Evolutionary conservation across 2,113 vertebrate species (phyloP), one percentile per base, ranked within the genome.

Genomic region (Pitta sordida): DNA sequence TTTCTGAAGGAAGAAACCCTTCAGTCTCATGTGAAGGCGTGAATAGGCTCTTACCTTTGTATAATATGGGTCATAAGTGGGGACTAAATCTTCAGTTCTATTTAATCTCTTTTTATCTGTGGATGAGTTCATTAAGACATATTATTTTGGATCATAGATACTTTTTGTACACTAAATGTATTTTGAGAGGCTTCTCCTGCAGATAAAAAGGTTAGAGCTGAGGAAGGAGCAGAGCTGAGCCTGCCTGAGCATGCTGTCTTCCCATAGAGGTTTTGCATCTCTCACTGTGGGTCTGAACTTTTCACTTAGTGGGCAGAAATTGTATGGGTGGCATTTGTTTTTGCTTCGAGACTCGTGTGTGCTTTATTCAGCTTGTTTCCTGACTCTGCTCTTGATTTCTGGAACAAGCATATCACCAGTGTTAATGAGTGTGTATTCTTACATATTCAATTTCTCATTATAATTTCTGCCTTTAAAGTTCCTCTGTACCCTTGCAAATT

Each of bases 121-220:
- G 18, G 37, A 30, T 13, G 34, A 52, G 19, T 43, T 80, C 13
- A 29, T 16, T 51, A n/a, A 39, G 34, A 26, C 8, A 2, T 34
- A 9, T 64, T 2, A 17, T 39, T 77, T 71, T 70, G 69, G 11
- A 29, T 73, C 15, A 13, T 34, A 34, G 53, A 15, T 36, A 9
- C 29, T 43, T 63, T 20, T 74, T 16, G 12, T n/a, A 43, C 13
- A 8, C 3, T 49, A 39, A n/a, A 19, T 0, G 1, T 4, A 3
- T 41, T 43, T 78, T 46, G 26, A 71, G 75, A 71, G 51, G 18
- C 11, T 13, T 73, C 3, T 76, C 0, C 1, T 37, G 26, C 21
- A 63, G 26, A 30, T 67, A 15, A 2, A 9, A 20, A 74, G 15
- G 56, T 3, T 11, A 69, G 23, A 73, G n/a, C 56, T 74, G 53